phyloP scores from a whole-genome alignment of 2,888 invertebrate genomes.

The Heliconius erato region DNA sequence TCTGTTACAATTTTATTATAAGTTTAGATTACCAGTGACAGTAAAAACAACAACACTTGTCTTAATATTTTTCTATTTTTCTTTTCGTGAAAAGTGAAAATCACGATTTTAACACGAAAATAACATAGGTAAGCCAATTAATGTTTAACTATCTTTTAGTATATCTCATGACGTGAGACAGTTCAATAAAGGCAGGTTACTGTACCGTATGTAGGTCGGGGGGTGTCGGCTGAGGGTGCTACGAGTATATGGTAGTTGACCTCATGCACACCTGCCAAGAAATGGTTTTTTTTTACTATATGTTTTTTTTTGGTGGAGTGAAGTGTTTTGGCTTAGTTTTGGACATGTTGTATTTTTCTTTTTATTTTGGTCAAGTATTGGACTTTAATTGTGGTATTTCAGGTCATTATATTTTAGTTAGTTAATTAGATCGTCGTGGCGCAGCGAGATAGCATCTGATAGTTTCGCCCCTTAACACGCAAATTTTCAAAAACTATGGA shows the following conservation, averaged over 20 bases:
- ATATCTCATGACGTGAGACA: constrained; percentile 62
- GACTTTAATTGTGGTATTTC: no score
- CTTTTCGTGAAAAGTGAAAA: neutral
- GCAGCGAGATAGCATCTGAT: no score
- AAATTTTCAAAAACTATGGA: no score
- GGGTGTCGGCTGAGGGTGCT: constrained; percentile 52
- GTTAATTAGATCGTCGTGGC: no score
- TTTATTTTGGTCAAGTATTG: neutral
- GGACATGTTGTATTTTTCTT: neutral
- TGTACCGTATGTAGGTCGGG: constrained; percentile 70
- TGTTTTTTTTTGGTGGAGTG: neutral
- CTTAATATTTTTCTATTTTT: no score
- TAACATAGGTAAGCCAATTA: neutral
- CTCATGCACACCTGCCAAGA: constrained; percentile 27
- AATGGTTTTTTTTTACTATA: neutral
- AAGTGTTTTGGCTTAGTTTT: neutral
- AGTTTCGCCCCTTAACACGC: no score
- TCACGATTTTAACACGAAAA: constrained; percentile 8
- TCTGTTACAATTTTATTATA: no score
- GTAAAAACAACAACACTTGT: no score
- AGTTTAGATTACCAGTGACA: no score
- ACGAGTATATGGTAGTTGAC: constrained; percentile 33
- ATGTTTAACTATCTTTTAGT: neutral
- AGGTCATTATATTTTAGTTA: no score
- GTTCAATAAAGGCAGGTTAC: constrained; percentile 62